Evolutionary conservation across 2,888 invertebrate species (phyloP).

Genomic region (Calameuta filiformis): DNA sequence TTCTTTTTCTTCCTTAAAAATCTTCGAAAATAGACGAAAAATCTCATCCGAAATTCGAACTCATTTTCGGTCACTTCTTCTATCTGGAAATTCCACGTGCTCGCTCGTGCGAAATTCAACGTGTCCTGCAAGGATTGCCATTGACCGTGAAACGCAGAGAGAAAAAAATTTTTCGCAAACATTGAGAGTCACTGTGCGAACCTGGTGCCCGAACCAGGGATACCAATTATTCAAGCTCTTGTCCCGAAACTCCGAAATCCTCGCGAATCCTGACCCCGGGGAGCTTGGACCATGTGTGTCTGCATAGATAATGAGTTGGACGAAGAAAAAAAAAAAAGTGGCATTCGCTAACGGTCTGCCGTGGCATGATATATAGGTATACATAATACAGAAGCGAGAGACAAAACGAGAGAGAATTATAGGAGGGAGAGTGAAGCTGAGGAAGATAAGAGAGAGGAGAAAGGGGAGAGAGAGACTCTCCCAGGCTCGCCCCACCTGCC

Average conservation of each 20-base stretch:
- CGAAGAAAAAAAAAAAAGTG: background rate
- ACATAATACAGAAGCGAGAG: background rate
- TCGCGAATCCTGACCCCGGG: slow-evolving; percentile 29
- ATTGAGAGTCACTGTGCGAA: background rate
- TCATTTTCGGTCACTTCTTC: background rate
- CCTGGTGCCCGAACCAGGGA: slow-evolving; percentile 10
- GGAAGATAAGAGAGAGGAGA: background rate
- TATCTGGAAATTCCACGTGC: background rate
- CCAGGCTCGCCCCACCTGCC: slow-evolving; percentile 34
- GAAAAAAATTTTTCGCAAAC: background rate
- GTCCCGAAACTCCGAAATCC: slow-evolving; percentile 34
- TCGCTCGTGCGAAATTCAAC: background rate
- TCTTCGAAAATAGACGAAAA: background rate
- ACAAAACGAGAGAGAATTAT: background rate
- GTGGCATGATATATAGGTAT: background rate
- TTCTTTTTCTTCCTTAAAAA: background rate
- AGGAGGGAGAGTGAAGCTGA: background rate
- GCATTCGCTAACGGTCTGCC: slow-evolving; percentile 7
- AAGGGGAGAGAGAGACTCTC: background rate
- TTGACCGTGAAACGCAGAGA: background rate
- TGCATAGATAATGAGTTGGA: slow-evolving; percentile 43
- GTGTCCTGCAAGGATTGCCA: background rate
- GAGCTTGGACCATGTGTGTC: slow-evolving; percentile 21
- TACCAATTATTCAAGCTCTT: slow-evolving; percentile 36
- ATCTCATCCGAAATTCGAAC: background rate